Conservation (phyloP, 2,797 vertebrate species). For the Falco biarmicus region DNA sequence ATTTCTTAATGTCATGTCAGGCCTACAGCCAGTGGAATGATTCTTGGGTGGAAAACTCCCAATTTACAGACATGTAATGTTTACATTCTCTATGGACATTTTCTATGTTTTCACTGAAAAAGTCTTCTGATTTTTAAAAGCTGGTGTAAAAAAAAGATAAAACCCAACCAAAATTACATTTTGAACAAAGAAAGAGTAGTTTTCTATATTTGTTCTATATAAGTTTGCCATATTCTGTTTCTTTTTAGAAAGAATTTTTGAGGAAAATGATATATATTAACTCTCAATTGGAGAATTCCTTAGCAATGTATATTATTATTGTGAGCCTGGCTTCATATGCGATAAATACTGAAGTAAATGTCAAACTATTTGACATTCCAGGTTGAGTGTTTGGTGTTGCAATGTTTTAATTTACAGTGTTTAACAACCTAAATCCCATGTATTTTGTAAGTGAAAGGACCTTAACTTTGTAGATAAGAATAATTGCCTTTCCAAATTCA, state of each 20-base stretch:
- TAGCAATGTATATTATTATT: background rate
- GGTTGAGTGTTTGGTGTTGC: background rate
- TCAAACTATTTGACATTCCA: background rate
- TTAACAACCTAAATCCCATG: background rate
- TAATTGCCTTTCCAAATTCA: background rate
- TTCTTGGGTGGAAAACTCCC: background rate
- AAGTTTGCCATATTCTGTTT: background rate
- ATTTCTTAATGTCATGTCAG: background rate
- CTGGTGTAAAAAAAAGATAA: background rate
- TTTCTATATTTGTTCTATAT: too few relatives aligned
- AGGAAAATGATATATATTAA: background rate
- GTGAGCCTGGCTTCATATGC: background rate
- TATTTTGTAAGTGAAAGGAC: background rate
- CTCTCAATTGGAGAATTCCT: background rate
- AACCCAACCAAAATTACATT: background rate
- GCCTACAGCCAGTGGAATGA: background rate
- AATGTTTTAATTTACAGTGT: background rate
- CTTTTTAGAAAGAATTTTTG: background rate
- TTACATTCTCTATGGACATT: background rate
- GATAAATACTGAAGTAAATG: background rate
- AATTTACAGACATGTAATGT: background rate
- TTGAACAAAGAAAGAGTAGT: background rate
- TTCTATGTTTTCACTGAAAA: background rate
- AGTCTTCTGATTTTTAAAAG: background rate
- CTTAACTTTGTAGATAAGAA: background rate